phyloP scores from a whole-genome alignment of 2,797 vertebrate genomes.

The Novumbra hubbsi region DNA sequence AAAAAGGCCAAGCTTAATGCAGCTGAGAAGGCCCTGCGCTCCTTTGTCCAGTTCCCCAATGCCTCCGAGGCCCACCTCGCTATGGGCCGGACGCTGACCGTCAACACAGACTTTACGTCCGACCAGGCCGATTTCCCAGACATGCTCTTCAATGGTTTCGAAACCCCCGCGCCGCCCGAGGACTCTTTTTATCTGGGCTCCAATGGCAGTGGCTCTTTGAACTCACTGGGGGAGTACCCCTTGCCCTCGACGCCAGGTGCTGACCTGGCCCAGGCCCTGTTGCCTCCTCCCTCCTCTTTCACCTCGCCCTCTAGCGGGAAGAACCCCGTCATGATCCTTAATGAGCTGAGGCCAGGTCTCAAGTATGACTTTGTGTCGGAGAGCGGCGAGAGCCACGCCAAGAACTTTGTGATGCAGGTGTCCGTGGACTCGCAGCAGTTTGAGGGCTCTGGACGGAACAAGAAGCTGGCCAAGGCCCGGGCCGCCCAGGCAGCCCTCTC shows the following conservation, averaged over 20 bases:
- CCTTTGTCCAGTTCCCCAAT: constrained; percentile 96
- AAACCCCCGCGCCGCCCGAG: constrained; percentile 82
- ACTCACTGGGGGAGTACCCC: constrained; percentile 82
- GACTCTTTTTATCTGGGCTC: constrained; percentile 86
- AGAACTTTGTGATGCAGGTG: constrained; percentile 98
- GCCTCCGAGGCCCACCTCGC: constrained; percentile 95
- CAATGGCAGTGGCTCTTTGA: constrained; percentile 86
- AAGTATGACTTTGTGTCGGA: constrained; percentile 98
- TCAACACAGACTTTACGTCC: constrained; percentile 94
- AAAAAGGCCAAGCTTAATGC: constrained; percentile 97
- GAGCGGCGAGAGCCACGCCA: constrained; percentile 96
- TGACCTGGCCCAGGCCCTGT: constrained; percentile 82
- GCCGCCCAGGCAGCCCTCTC: constrained; percentile 93
- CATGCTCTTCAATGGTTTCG: constrained; percentile 95
- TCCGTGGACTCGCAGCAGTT: constrained; percentile 92
- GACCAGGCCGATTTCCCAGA: constrained; percentile 97
- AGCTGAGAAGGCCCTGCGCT: constrained; percentile 91
- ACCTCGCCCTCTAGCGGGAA: constrained; percentile 85
- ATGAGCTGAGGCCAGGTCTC: constrained; percentile 93
- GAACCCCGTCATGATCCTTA: constrained; percentile 98
- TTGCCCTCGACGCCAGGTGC: constrained; percentile 73
- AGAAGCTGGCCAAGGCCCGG: constrained; percentile 96
- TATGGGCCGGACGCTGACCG: constrained; percentile 90
- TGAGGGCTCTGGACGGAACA: constrained; percentile 95
- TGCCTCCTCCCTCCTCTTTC: constrained; percentile 80